A percentile compares a stretch with the other conserved stretches of the same genome.
These are phyloP conservation scores for Ophion obscuratus DNA, from an alignment of 2,888 invertebrate genomes.

Conservation along the genomic window DNA sequence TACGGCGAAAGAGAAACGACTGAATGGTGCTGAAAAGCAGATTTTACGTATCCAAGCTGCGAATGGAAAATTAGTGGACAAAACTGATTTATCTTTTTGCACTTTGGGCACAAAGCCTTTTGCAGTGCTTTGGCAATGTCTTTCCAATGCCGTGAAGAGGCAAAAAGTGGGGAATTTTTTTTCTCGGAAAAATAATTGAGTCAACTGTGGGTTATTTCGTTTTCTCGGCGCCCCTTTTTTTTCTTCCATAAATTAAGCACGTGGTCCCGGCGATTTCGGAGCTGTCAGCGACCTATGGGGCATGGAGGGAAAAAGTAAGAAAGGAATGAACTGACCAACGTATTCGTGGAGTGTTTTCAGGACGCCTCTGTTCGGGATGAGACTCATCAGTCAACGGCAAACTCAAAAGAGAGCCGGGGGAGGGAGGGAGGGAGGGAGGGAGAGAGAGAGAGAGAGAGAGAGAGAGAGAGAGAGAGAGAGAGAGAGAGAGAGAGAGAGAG, in stretches of 20 bases:
- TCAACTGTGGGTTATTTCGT: neutral
- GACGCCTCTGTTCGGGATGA: constrained; percentile 78
- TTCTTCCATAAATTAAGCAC: constrained; percentile 32
- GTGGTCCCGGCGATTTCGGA: constrained; percentile 42
- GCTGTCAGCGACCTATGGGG: constrained; percentile 60
- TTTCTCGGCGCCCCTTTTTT: neutral
- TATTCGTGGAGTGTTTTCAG: constrained; percentile 79
- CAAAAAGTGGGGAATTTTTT: too few relatives aligned
- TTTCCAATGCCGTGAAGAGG: neutral
- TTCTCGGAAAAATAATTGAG: neutral
- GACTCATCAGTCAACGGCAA: constrained; percentile 82
- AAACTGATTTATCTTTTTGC: neutral
- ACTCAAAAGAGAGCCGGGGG: constrained; percentile 61
- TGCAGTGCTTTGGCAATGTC: neutral
- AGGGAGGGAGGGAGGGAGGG: constrained; percentile 66
- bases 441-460: constrained; percentile 38
- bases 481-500: constrained; percentile 59
- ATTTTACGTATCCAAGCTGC: neutral
- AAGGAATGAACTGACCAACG: constrained; percentile 67
- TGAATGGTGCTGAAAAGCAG: constrained; percentile 74
- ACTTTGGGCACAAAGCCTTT: neutral
- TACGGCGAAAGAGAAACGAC: constrained; percentile 57
- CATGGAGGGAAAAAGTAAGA: constrained; percentile 56
- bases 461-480: constrained; percentile 63
- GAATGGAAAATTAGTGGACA: neutral